phyloP scores from a whole-genome alignment of 2,113 vertebrate species.

The Stegostoma tigrinum region DNA sequence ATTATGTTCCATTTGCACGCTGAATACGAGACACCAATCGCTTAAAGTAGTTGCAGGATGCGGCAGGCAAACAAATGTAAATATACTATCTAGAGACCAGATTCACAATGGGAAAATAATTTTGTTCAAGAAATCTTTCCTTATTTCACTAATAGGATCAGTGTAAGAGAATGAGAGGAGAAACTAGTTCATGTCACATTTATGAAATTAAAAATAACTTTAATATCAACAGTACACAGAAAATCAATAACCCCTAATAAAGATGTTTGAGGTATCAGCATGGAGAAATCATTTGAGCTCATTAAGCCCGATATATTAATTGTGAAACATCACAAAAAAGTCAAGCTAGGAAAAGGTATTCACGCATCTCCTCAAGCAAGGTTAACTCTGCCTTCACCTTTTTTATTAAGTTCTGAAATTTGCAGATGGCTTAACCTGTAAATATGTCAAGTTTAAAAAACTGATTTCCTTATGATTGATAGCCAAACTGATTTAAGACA shows the following conservation, averaged over 20 bases:
- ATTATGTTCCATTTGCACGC: background rate
- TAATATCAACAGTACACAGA: background rate
- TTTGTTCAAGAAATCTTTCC: background rate
- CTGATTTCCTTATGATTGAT: background rate
- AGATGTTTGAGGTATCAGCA: background rate
- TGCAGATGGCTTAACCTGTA: background rate
- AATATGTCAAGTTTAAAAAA: background rate
- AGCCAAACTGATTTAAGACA: background rate
- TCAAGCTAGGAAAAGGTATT: background rate
- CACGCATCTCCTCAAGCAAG: background rate
- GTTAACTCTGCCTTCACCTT: background rate
- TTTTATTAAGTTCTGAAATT: background rate
- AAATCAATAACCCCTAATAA: background rate
- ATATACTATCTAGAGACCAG: background rate
- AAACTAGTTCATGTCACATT: background rate
- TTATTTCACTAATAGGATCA: background rate
- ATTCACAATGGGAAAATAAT: background rate
- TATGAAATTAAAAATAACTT: background rate
- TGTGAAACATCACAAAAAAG: background rate
- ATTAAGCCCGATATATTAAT: background rate
- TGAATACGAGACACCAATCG: background rate
- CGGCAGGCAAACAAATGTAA: background rate
- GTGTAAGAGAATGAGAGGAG: background rate
- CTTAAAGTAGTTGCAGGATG: background rate
- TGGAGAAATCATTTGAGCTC: background rate